Evolutionary conservation across 2,797 vertebrate species (phyloP).

Genomic region (Scyliorhinus canicula): DNA sequence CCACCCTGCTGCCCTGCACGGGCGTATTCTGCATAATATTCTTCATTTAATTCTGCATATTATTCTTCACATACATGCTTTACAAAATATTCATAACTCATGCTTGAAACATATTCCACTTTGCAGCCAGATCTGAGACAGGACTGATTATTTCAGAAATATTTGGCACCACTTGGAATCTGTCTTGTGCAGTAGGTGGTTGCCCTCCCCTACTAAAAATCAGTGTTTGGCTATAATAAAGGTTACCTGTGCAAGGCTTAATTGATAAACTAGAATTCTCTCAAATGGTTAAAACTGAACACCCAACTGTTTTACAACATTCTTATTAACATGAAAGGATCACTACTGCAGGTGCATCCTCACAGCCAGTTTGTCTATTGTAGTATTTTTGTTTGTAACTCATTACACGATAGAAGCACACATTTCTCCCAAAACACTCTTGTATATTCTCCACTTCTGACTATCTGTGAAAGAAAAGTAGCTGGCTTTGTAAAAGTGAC

Average conservation of each 20-base stretch:
- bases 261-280: not conserved
- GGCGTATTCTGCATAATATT: no score
- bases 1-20: no score
- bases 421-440: not conserved
- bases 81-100: not conserved
- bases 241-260: not conserved
- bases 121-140: not conserved
- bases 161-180: not conserved
- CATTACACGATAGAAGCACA: not conserved
- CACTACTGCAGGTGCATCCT: not conserved
- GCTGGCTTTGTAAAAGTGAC: not conserved
- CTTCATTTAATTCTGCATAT: not conserved
- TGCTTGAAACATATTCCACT: not conserved
- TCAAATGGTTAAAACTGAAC: slow-evolving; percentile 1
- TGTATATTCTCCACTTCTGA: not conserved
- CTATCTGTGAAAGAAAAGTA: not conserved
- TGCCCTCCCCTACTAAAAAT: not conserved
- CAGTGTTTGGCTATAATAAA: not conserved
- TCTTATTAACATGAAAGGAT: not conserved
- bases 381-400: not conserved
- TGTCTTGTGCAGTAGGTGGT: not conserved
- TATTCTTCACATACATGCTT: not conserved
- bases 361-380: not conserved
- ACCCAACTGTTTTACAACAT: not conserved
- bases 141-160: not conserved